Evolutionary conservation across 2,113 vertebrate genomes (phyloP).

Genomic region (Leptobrachium ailaonicum): DNA sequence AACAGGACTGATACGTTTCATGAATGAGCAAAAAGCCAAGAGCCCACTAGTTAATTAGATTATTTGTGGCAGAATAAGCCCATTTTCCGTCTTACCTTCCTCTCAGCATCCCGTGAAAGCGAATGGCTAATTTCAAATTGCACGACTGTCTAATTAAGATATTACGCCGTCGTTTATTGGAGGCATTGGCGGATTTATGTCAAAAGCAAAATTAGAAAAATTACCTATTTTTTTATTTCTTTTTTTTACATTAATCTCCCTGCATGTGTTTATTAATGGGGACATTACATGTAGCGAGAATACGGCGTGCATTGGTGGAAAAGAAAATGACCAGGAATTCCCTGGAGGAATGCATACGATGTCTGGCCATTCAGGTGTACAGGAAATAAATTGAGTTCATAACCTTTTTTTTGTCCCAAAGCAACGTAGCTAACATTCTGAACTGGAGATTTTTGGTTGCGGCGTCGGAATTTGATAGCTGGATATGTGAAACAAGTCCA

Average conservation of each 20-base stretch:
- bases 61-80: conserved; percentile 11
- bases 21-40: conserved; percentile 30
- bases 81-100: conserved; percentile 3
- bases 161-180: background rate
- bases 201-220: background rate
- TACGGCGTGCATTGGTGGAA: background rate
- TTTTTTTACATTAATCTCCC: background rate
- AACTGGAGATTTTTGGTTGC: conserved; percentile 27
- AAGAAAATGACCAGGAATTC: conserved; percentile 22
- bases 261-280: conserved; percentile 14
- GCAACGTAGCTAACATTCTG: conserved; percentile 30
- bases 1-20: conserved; percentile 9
- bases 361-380: conserved; percentile 46
- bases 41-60: conserved; percentile 14
- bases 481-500: conserved; percentile 36
- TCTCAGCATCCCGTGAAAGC: conserved; percentile 21
- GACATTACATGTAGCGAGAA: background rate
- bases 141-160: conserved; percentile 14
- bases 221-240: background rate
- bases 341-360: conserved; percentile 26
- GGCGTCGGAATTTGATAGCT: conserved; percentile 41
- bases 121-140: conserved; percentile 23
- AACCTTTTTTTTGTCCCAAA: conserved; percentile 38
- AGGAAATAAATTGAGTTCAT: conserved; percentile 47
- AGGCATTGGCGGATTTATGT: too few species aligned